Conservation (phyloP, 2,113 vertebrate genomes). For the Nicator chloris region DNA sequence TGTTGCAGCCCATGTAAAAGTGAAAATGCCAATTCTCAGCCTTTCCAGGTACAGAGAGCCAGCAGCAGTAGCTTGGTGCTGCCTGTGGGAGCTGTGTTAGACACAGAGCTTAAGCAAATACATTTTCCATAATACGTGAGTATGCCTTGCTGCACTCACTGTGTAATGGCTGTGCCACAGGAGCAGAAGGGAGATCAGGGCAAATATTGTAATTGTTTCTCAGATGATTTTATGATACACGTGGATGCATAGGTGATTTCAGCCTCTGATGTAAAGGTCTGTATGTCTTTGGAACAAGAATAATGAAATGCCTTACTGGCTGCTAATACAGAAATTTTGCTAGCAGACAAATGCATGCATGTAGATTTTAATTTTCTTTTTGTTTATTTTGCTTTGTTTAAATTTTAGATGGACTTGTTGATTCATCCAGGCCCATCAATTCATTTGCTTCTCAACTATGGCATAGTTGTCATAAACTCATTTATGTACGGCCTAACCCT, state of each 20-base stretch:
- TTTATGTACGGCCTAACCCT: conserved; percentile 82
- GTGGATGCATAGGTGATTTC: not conserved
- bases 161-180: not conserved
- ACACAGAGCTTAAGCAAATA: not conserved
- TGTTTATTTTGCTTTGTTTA: conserved; percentile 58
- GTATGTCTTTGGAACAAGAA: not conserved
- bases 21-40: not conserved
- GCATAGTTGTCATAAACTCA: conserved; percentile 85
- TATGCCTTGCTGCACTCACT: not conserved
- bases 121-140: not conserved
- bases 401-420: conserved; percentile 76
- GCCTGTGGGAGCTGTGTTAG: not conserved
- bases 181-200: not conserved
- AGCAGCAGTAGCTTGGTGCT: not conserved
- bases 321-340: not conserved
- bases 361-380: conserved; percentile 2
- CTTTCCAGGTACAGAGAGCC: not conserved
- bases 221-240: not conserved
- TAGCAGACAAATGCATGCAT: not conserved
- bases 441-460: conserved; percentile 75
- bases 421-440: conserved; percentile 71
- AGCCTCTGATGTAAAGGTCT: not conserved
- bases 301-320: not conserved
- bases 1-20: not conserved
- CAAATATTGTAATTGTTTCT: not conserved